Conservation (phyloP, 2,888 invertebrate species). For the Dioctria linearis region DNA sequence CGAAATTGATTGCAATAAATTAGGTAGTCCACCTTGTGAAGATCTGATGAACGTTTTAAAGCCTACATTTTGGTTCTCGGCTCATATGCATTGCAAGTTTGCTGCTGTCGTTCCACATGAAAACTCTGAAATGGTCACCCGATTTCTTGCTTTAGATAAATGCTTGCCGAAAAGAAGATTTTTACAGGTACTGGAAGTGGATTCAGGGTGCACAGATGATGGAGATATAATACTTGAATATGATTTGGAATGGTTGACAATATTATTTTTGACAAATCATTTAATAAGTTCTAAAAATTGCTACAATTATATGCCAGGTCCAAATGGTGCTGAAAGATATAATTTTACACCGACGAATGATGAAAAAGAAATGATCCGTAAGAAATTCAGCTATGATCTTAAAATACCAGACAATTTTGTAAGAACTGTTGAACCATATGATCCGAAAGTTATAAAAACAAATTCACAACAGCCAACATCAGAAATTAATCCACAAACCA, state of each 20-base stretch:
- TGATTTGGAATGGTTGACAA: conserved; percentile 95
- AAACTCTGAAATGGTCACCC: conserved; percentile 76
- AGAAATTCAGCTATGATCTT: conserved; percentile 79
- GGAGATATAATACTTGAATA: conserved; percentile 72
- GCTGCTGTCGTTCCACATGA: conserved; percentile 87
- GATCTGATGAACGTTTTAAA: conserved; percentile 85
- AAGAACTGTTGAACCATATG: conserved; percentile 79
- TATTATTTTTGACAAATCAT: conserved; percentile 91
- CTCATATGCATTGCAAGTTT: conserved; percentile 97
- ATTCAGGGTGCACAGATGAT: conserved; percentile 71
- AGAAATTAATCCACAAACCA: conserved; percentile 80
- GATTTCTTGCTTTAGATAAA: conserved; percentile 96
- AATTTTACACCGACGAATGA: conserved; percentile 77
- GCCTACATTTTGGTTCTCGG: conserved; percentile 96
- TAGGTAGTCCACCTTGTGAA: conserved; percentile 92
- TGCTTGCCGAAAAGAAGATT: conserved; percentile 92
- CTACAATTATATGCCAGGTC: conserved; percentile 86
- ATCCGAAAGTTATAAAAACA: conserved; percentile 69
- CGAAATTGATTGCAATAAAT: conserved; percentile 83
- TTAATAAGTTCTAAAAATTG: conserved; percentile 81
- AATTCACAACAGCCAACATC: conserved; percentile 71
- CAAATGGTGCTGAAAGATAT: conserved; percentile 77
- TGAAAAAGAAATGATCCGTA: conserved; percentile 78
- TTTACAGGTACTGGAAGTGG: conserved; percentile 85
- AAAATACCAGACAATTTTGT: conserved; percentile 85